These are phyloP conservation scores for Lanius ludovicianus DNA, from an alignment of 2,113 vertebrate genomes.

Conservation along the genomic window DNA sequence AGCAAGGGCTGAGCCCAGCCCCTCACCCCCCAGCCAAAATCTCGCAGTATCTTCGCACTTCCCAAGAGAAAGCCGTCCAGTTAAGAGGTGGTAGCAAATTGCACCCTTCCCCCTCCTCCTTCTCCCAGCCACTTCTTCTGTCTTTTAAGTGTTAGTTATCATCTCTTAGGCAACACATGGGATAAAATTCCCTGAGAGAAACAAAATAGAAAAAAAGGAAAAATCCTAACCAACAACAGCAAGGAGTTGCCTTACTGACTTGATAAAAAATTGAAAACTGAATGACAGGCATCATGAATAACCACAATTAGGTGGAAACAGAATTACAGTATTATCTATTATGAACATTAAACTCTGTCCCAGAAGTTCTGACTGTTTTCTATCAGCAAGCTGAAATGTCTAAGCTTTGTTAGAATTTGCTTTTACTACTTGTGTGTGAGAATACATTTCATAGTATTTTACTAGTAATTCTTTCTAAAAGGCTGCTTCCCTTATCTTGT, in stretches of 20 bases:
- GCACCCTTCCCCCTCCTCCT: background rate
- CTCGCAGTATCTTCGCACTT: accelerated
- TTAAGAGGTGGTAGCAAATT: background rate
- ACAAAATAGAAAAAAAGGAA: background rate
- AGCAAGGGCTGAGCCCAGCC: accelerated
- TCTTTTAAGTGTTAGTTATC: background rate
- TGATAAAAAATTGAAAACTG: background rate
- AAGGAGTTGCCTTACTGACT: background rate
- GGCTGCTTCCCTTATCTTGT: background rate
- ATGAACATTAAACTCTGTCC: background rate
- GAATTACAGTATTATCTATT: background rate
- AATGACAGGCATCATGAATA: background rate
- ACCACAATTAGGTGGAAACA: background rate
- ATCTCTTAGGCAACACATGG: background rate
- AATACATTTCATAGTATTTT: background rate
- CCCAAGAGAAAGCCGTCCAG: background rate
- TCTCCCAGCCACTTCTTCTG: background rate
- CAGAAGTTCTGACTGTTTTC: background rate
- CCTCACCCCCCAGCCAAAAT: background rate
- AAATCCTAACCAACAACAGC: too few relatives aligned
- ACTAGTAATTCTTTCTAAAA: background rate
- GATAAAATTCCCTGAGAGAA: background rate
- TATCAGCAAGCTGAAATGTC: background rate
- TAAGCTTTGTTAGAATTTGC: background rate
- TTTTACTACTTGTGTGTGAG: background rate